phyloP scores from a whole-genome alignment of 1,140 invertebrate genomes.

The Papilio dardanus region DNA sequence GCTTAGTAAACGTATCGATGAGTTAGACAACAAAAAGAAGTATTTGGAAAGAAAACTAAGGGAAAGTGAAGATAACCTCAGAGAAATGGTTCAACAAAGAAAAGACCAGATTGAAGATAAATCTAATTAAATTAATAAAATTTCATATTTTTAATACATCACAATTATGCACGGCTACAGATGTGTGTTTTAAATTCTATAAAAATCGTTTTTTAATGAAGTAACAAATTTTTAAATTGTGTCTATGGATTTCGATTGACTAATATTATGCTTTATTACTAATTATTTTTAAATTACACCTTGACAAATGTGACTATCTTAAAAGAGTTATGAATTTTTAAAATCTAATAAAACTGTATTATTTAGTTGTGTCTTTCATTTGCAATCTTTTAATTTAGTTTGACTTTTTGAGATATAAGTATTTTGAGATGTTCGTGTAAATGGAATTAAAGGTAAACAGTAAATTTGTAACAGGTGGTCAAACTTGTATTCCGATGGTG shows the following conservation, averaged over 20 bases:
- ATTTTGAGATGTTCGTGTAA: no score
- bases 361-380: background rate
- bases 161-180: background rate
- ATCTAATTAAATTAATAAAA: slow-evolving; percentile 27
- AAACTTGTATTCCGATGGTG: no score
- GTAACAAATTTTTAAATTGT: no score
- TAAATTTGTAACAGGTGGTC: no score
- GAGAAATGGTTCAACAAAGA: slow-evolving; percentile 91
- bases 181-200: background rate
- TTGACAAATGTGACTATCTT: background rate
- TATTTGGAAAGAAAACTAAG: slow-evolving; percentile 91
- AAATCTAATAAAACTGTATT: background rate
- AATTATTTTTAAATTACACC: background rate
- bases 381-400: background rate
- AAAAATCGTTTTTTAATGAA: background rate
- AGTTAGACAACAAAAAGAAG: slow-evolving; percentile 88
- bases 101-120: slow-evolving; percentile 79
- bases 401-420: background rate
- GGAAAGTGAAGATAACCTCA: slow-evolving; percentile 92
- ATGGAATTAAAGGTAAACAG: background rate
- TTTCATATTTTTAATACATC: background rate
- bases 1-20: slow-evolving; percentile 88
- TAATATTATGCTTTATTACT: background rate
- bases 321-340: background rate
- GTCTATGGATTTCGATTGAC: background rate